Percentiles rank a stretch among this genome's conserved stretches.
phyloP scores from a whole-genome alignment of 2,888 invertebrate species.

The Psylliodes chrysocephalus region DNA sequence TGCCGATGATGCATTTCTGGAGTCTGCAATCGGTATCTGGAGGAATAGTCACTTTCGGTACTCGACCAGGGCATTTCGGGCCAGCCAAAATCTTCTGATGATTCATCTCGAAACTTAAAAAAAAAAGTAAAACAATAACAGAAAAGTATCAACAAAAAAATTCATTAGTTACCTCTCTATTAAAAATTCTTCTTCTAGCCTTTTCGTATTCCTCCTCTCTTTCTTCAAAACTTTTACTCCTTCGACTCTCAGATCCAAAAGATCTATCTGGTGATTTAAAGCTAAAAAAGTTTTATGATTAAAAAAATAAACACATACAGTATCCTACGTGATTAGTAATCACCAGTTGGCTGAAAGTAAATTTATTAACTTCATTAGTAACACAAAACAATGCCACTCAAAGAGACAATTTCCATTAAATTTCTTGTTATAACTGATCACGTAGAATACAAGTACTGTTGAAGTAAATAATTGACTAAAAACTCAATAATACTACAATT shows the following conservation, averaged over 20 bases:
- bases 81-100: slow-evolving; percentile 66
- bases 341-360: no score
- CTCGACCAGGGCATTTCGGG: slow-evolving; percentile 68
- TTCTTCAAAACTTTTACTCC: slow-evolving; percentile 90
- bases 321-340: no score
- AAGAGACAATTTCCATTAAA: no score
- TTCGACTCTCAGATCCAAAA: slow-evolving; percentile 72
- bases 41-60: slow-evolving; percentile 66
- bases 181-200: slow-evolving; percentile 87
- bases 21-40: slow-evolving; percentile 63
- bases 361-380: no score
- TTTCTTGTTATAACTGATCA: no score
- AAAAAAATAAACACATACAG: no score
- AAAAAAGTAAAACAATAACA: slow-evolving; percentile 11
- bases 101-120: slow-evolving; percentile 61
- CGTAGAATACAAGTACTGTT: no score
- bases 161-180: slow-evolving; percentile 60
- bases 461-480: no score
- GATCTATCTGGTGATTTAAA: slow-evolving; percentile 71
- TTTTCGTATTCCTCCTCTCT: slow-evolving; percentile 90
- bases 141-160: not conserved
- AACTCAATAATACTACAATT: no score
- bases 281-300: slow-evolving; percentile 64
- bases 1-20: slow-evolving; percentile 65
- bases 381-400: no score